Evolutionary conservation across 1,140 invertebrate genomes (phyloP).

Genomic region (Littorina saxatilis): DNA sequence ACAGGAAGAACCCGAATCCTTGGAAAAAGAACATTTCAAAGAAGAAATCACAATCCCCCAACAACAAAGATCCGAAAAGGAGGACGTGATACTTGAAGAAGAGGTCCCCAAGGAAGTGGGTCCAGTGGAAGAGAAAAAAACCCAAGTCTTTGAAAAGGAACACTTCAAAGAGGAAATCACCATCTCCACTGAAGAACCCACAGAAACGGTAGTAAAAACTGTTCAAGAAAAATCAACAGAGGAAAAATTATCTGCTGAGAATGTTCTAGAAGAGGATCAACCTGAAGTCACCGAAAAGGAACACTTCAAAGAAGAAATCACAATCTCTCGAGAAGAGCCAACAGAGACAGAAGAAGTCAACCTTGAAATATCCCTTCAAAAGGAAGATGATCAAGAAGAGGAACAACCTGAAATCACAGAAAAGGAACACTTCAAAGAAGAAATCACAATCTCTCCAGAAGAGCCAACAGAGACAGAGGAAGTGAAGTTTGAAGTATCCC

Average conservation of each 20-base stretch:
- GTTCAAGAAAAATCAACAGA: constrained; percentile 3
- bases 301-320: constrained; percentile 24
- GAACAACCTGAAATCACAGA: constrained; percentile 39
- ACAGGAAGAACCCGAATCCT: not conserved
- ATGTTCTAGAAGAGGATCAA: constrained; percentile 32
- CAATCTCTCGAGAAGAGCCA: constrained; percentile 19
- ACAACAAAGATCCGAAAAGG: not conserved
- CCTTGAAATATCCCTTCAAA: constrained; percentile 23
- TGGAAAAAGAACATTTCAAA: not conserved
- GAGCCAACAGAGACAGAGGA: constrained; percentile 20
- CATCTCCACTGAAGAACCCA: not conserved
- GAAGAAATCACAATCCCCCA: not conserved
- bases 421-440: constrained; percentile 45
- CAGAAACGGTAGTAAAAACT: constrained; percentile 33
- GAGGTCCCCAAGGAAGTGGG: constrained; percentile 14
- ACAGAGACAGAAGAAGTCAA: constrained; percentile 16
- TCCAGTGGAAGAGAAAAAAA: constrained; percentile 3
- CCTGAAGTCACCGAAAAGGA: constrained; percentile 11
- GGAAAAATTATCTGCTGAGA: constrained; percentile 5
- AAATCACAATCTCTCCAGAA: constrained; percentile 36
- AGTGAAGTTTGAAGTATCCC: constrained; percentile 31
- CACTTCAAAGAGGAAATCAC: constrained; percentile 11
- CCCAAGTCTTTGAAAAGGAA: constrained; percentile 9
- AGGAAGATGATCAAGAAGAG: constrained; percentile 16
- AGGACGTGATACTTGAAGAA: constrained; percentile 30